phyloP scores from a whole-genome alignment of 2,113 vertebrate genomes.

The Cyanoramphus novaezelandiae region DNA sequence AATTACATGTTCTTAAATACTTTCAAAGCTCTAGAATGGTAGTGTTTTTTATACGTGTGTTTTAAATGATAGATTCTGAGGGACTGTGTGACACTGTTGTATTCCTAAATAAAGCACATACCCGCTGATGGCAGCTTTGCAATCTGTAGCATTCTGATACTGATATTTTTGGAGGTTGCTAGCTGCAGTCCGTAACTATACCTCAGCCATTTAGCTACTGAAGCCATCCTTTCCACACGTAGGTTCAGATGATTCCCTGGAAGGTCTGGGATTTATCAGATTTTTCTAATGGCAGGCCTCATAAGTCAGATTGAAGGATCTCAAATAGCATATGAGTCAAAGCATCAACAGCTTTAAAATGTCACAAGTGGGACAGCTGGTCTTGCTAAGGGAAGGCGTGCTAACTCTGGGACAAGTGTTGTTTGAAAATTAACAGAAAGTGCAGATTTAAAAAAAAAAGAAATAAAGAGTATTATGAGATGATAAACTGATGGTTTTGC shows the following conservation, averaged over 20 bases:
- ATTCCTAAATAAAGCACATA: conserved; percentile 53
- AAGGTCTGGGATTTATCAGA: conserved; percentile 70
- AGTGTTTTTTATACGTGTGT: background rate
- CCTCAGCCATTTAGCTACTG: conserved; percentile 21
- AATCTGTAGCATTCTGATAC: conserved; percentile 50
- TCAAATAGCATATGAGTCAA: conserved; percentile 65
- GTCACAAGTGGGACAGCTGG: conserved; percentile 70
- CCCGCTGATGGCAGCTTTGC: conserved; percentile 50
- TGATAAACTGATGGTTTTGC: background rate
- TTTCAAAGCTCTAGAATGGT: background rate
- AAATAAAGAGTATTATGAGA: background rate
- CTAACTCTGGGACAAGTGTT: background rate
- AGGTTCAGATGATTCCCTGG: conserved; percentile 61
- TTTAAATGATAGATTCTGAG: background rate
- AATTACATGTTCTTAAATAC: background rate
- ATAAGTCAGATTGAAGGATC: conserved; percentile 63
- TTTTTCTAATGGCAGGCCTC: conserved; percentile 63
- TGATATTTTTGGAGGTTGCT: conserved; percentile 54
- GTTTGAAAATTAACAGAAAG: conserved; percentile 32
- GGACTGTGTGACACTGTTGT: conserved; percentile 13
- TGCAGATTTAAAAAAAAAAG: background rate
- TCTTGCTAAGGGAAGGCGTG: conserved; percentile 20
- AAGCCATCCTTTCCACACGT: conserved; percentile 45
- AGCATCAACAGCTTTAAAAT: conserved; percentile 67
- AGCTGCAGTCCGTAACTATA: conserved; percentile 43